Percentiles rank a stretch among this genome's conserved stretches.
phyloP scores from a whole-genome alignment of 2,113 vertebrate species.

The Pycnonotus jocosus region DNA sequence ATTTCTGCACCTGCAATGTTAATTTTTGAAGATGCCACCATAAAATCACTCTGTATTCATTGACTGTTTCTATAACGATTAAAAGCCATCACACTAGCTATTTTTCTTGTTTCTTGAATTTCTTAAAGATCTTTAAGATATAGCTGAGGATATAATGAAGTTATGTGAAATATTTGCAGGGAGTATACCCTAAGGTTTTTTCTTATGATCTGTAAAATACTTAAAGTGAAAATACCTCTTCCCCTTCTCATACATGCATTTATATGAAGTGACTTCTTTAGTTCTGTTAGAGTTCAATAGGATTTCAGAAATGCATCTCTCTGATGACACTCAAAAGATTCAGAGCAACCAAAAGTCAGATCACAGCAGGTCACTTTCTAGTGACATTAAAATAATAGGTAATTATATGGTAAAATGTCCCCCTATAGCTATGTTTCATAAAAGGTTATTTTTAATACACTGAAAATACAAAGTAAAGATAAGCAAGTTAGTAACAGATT shows the following conservation, averaged over 20 bases:
- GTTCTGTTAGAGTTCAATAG: background rate
- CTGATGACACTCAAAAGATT: background rate
- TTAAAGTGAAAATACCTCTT: background rate
- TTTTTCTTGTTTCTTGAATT: background rate
- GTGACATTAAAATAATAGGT: background rate
- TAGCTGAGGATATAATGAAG: background rate
- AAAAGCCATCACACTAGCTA: background rate
- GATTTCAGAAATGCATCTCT: background rate
- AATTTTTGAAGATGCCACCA: constrained; percentile 1
- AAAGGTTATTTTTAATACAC: background rate
- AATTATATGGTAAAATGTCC: background rate
- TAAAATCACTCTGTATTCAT: background rate
- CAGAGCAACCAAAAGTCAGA: background rate
- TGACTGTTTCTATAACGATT: background rate
- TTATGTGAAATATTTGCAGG: background rate
- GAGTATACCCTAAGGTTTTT: background rate
- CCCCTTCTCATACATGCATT: background rate
- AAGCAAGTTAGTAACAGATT: background rate
- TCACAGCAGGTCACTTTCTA: background rate
- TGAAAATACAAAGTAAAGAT: background rate
- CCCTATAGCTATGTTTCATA: background rate
- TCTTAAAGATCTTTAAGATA: background rate
- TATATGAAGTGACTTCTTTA: background rate
- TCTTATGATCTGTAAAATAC: background rate
- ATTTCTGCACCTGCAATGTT: background rate